A percentile compares a stretch with the other conserved stretches of the same genome.
Conservation (phyloP, 2,113 vertebrate genomes). For the Paradoxurus hermaphroditus region DNA sequence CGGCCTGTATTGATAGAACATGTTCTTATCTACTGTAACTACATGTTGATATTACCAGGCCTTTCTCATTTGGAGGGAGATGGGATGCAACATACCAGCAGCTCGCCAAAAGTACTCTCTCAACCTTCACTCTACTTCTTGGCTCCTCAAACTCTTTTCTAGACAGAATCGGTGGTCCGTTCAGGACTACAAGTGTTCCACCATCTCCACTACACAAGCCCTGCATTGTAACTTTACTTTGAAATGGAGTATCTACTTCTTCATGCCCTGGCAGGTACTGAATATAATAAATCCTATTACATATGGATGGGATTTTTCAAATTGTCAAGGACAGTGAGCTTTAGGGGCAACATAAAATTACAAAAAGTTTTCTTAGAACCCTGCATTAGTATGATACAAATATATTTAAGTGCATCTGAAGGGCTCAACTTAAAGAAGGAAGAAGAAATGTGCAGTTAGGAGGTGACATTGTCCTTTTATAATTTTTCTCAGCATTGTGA, state of each 20-base stretch:
- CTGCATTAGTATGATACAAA: slow-evolving; percentile 7
- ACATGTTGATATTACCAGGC: not conserved
- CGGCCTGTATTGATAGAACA: not conserved
- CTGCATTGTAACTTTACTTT: not conserved
- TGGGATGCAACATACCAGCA: not conserved
- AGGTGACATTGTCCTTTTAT: not conserved
- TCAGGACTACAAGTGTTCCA: not conserved
- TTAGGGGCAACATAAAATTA: not conserved
- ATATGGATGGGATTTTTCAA: not conserved
- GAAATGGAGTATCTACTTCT: not conserved
- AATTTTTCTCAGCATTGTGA: slow-evolving; percentile 7
- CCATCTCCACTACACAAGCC: not conserved
- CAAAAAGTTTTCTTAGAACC: not conserved
- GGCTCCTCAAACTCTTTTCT: not conserved
- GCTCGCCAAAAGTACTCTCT: not conserved
- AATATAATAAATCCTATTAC: not conserved
- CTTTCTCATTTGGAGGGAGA: not conserved
- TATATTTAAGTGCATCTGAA: not conserved
- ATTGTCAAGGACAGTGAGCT: slow-evolving; percentile 10
- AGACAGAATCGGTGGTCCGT: not conserved
- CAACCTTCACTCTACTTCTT: not conserved
- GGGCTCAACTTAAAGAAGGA: not conserved
- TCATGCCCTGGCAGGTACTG: not conserved
- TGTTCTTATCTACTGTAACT: not conserved
- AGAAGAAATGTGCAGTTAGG: not conserved